Base-by-base conservation (phyloP, 2,797 vertebrate genomes). In the Sorex maritimensis region DNA sequence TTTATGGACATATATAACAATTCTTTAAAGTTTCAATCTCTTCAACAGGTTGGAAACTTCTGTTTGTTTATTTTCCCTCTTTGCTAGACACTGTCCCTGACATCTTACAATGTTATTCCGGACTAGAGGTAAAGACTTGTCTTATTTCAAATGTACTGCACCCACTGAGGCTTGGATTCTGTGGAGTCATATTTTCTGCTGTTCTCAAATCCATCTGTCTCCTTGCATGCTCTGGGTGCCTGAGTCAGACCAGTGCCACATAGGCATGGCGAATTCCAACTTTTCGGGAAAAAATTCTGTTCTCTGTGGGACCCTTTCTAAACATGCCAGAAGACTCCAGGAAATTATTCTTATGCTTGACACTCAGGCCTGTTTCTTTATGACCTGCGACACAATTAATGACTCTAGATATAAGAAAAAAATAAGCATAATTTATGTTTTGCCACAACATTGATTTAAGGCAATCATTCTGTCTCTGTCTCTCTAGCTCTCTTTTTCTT, bases 11-110 rank as follows among this genome's bases (percentile, higher is more conserved):
- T 87, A 21, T 52, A 63, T 65, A 41, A n/a, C 5, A 49, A 30
- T 72, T 92, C 21, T 87, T 55, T 73, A 73, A 72, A 26, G 21
- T 78, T 92, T 55, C n/a, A 88, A 28, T 6, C 15, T 91, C 23
- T 75, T 91, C 67, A 26, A 63, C 41, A 68, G 24, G 52, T 6
- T 6, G 4, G 49, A 75, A 86, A 81, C 28, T 77, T 13, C 11
- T 41, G 6, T 67, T 80, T 52, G 10, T 52, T 8, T 52, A 52
- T 52, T 93, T 71, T 81, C 11, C 78, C 4, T 41, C 26, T 78
- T 83, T 82, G 67, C 46, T 2, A 75, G 44, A 2, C 73, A 61
- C 21, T 85, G 26, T 63, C 14, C 14, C 4, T 67, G 41, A 86
- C 7, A 58, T 15, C 38, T 88, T 67, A 85, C 9, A 30, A 30